Conservation (phyloP, 2,113 vertebrate genomes). For the Lates calcarifer region DNA sequence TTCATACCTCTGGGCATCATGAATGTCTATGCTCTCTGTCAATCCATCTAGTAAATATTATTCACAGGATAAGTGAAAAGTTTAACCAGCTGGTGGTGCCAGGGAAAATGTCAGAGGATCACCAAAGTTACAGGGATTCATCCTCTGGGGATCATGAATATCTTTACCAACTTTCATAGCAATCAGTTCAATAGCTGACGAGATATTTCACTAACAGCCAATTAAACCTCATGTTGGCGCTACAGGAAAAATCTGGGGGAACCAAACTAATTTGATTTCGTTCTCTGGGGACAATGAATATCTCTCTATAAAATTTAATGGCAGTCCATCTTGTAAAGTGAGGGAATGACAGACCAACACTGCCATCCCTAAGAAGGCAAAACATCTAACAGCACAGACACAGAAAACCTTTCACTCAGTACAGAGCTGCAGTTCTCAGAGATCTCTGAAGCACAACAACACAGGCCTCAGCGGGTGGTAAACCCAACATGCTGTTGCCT, state of each 20-base stretch:
- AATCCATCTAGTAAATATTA: too few relatives aligned
- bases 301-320: not conserved
- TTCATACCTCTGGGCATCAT: too few relatives aligned
- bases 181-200: not conserved
- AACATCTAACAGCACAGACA: not conserved
- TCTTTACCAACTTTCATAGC: not conserved
- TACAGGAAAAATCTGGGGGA: not conserved
- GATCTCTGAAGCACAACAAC: conserved; percentile 29
- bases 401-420: not conserved
- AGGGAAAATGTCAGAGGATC: too few relatives aligned
- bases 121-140: not conserved
- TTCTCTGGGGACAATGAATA: not conserved
- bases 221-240: not conserved
- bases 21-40: too few relatives aligned
- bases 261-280: not conserved
- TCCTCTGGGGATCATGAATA: not conserved
- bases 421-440: conserved; percentile 40
- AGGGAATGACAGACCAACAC: not conserved
- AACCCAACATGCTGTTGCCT: conserved; percentile 53
- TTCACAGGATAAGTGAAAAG: too few relatives aligned
- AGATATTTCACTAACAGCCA: not conserved
- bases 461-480: conserved; percentile 51
- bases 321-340: not conserved
- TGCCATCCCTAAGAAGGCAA: not conserved
- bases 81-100: too few relatives aligned